Evolutionary conservation across 2,888 invertebrate genomes (phyloP), one percentile per base, ranked within the genome.

Genomic region (Phania funesta): DNA sequence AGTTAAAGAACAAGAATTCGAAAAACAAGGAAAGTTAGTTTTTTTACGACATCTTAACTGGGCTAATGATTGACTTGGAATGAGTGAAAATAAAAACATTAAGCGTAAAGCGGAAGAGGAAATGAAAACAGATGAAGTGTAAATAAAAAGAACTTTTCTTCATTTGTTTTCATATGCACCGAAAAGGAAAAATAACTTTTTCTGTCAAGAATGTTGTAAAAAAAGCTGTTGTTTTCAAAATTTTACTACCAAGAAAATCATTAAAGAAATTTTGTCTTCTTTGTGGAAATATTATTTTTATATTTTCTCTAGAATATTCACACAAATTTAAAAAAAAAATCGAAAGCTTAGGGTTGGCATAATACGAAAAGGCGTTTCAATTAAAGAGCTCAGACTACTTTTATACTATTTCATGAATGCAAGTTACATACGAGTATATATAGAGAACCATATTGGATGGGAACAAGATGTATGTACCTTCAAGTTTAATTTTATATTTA

Each of bases 61-160:
- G 77, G 77, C 77, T 81, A 77, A 77, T 81, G 81, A 81, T 77
- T 76, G 70, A 48, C 64, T 64, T 48, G 35, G 41, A 18, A 56
- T 18, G 26, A 65, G 38, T 4, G 18, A 32, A 29, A 78, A 71
- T 9, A 48, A 71, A 58, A 68, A 35, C 24, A 48, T 11, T 26
- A 73, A n/a, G n/a, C n/a, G n/a, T n/a, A n/a, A 73, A 60, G 54
- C 46, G 44, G 50, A 70, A 68, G 48, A 48, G 70, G 77, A 74
- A 67, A 44, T 68, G 52, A 41, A 38, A 35, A 11, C 16, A 67
- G 46, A 73, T 26, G 64, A 70, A 75, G 48, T 56, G 56, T 46
- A 56, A 64, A 74, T 18, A 29, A 56, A 48, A 38, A 62, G 29
- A 54, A 64, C 64, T 52, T 54, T 44, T 80, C 50, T 80, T 64